A percentile compares a stretch with the other conserved stretches of the same genome.
Conservation (phyloP, 2,888 invertebrate species). For the Rhaphigaster nebulosa region DNA sequence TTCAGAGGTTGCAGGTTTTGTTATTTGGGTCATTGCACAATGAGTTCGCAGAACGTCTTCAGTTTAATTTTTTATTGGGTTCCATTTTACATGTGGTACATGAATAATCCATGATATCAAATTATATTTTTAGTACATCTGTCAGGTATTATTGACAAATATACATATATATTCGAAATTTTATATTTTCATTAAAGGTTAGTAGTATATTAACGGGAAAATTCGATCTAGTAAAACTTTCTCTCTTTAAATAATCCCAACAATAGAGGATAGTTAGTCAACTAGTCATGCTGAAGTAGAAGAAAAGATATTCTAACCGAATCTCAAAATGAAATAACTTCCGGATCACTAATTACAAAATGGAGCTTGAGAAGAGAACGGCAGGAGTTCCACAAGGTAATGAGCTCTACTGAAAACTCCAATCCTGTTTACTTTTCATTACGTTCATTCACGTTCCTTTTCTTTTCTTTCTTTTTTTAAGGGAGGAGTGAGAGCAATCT, state of each 20-base stretch:
- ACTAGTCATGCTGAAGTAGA: background rate
- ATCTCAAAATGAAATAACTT: constrained; percentile 30
- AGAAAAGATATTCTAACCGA: background rate
- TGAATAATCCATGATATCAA: too few species aligned
- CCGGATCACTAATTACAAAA: constrained; percentile 41
- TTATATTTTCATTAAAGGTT: background rate
- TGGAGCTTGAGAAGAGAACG: background rate
- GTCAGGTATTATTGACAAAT: too few species aligned
- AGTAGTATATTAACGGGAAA: background rate
- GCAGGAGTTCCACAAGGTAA: background rate
- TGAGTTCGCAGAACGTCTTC: too few species aligned
- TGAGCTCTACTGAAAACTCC: constrained; percentile 20
- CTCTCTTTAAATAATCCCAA: background rate
- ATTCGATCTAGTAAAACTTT: background rate
- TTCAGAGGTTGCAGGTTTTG: too few species aligned
- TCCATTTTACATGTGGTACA: too few species aligned
- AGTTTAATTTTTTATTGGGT: too few species aligned
- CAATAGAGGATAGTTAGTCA: background rate
- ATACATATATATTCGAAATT: too few species aligned
- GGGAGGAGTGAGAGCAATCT: background rate
- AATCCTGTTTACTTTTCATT: constrained; percentile 45
- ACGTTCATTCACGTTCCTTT: constrained; percentile 40
- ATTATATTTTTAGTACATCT: too few species aligned
- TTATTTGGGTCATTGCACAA: too few species aligned
- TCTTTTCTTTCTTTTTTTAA: background rate